Evolutionary conservation across 2,797 vertebrate genomes (phyloP), one percentile per base, ranked within the genome.

Genomic region (Oreochromis grahami): DNA sequence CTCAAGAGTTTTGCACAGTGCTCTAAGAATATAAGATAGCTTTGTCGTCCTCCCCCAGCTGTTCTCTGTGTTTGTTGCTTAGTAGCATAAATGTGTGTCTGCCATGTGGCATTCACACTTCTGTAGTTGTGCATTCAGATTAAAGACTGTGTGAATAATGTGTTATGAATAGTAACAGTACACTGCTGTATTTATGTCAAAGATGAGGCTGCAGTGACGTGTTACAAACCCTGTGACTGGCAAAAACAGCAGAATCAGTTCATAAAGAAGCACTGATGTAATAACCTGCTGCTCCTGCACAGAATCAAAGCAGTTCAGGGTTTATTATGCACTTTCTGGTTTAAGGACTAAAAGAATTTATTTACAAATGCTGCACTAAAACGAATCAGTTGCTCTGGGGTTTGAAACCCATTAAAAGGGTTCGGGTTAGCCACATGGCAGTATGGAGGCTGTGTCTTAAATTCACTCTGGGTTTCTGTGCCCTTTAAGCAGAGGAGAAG

Each of bases 401-500:
- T 84, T 79, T 82, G 60, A 92, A 86, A 82, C 38, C 77, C 84
- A 84, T 87, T 87, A 81, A 87, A 85, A 32, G 41, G 80, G 52
- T 85, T 78, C 17, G 10, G 85, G 50, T 82, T 76, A 83, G 76
- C 84, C 84, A 65, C 90, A 86, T 74, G 80, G 82, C 55, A 26
- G 77, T 7, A 6, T 10, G 51, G 80, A 82, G 88, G 10, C 76
- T 82, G 80, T 63, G 84, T 53, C 74, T 81, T 34, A 41, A 86
- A 85, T 68, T 86, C 76, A 80, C 34, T 34, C 78, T 78, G 48
- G 55, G 68, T 77, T 84, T 90, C 38, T 87, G 78, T 86, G 76
- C 58, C 76, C 76, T 83, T 82, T 52, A 56, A 88, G 65, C 81
- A 79, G 83, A 77, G 17, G 34, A 87, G 80, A 86, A 85, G 84